Conservation (phyloP, 2,113 vertebrate species). For the Tenrec ecaudatus region DNA sequence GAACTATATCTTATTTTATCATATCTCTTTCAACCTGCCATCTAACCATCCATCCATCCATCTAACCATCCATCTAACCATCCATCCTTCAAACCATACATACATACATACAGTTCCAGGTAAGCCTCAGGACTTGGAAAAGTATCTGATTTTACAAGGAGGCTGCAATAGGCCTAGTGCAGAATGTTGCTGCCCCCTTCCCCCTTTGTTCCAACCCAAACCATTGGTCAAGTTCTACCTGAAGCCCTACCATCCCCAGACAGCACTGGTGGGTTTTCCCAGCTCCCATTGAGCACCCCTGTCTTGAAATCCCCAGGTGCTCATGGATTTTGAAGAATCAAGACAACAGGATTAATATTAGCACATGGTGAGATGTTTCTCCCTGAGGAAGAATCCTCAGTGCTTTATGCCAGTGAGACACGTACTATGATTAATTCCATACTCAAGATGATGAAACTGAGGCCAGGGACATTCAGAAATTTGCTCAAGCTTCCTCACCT, state of each 20-base stretch:
- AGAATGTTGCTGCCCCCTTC: background rate
- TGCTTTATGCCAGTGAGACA: background rate
- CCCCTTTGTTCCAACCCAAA: background rate
- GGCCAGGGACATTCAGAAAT: background rate
- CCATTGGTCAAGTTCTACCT: no score
- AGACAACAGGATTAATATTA: fast-evolving
- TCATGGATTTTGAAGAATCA: background rate
- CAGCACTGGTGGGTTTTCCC: background rate
- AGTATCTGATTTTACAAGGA: background rate
- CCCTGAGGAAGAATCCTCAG: no score
- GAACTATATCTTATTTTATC: background rate
- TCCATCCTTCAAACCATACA: no score
- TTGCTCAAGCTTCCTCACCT: fast-evolving
- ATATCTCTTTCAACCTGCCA: background rate
- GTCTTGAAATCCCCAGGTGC: background rate
- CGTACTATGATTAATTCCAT: fast-evolving
- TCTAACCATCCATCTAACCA: no score
- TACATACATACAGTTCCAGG: background rate
- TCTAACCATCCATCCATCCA: background rate
- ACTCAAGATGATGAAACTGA: background rate
- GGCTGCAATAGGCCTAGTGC: background rate
- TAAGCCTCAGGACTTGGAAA: background rate
- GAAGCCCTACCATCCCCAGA: fast-evolving
- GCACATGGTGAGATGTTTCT: background rate
- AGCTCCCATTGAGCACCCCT: background rate